A percentile compares a stretch with the other conserved stretches of the same genome.
Conservation (phyloP, 1,140 invertebrate genomes). For the Dendrolimus punctatus region DNA sequence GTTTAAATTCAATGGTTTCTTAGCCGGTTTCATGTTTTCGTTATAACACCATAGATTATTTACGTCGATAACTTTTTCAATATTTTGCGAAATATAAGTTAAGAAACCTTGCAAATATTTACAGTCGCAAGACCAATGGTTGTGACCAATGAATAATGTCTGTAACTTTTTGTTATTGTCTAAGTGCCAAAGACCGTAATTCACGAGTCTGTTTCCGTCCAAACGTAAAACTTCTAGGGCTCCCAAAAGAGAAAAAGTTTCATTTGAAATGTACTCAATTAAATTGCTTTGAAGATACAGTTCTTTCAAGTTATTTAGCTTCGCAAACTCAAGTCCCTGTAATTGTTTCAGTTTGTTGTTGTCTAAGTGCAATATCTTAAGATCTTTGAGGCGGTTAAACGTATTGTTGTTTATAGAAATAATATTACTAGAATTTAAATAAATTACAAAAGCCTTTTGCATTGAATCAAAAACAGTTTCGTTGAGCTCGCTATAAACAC, state of each 20-base stretch:
- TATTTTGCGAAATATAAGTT: slow-evolving; percentile 81
- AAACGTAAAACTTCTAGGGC: slow-evolving; percentile 86
- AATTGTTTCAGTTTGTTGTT: slow-evolving; percentile 85
- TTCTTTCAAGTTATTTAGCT: slow-evolving; percentile 83
- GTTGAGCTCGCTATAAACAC: slow-evolving; percentile 81
- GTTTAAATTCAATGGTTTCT: slow-evolving; percentile 78
- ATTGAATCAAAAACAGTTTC: slow-evolving; percentile 89
- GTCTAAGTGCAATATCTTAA: slow-evolving; percentile 87
- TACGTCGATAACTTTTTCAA: slow-evolving; percentile 80
- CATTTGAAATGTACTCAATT: slow-evolving; percentile 83
- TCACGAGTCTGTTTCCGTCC: slow-evolving; percentile 86
- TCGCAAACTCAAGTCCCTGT: slow-evolving; percentile 88
- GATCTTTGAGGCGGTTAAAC: slow-evolving; percentile 85
- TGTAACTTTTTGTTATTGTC: slow-evolving; percentile 77
- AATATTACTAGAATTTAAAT: slow-evolving; percentile 86
- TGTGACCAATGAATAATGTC: slow-evolving; percentile 76
- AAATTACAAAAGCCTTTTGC: slow-evolving; percentile 86
- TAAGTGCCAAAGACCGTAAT: slow-evolving; percentile 86
- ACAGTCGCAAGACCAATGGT: slow-evolving; percentile 92
- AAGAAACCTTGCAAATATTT: slow-evolving; percentile 83
- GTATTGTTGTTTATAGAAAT: slow-evolving; percentile 88
- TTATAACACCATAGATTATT: slow-evolving; percentile 76
- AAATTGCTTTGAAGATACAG: slow-evolving; percentile 90
- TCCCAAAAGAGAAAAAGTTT: slow-evolving; percentile 82
- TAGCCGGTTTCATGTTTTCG: slow-evolving; percentile 75